Base-by-base conservation (phyloP, 2,113 vertebrate species). In the Campylomormyrus numenius region DNA sequence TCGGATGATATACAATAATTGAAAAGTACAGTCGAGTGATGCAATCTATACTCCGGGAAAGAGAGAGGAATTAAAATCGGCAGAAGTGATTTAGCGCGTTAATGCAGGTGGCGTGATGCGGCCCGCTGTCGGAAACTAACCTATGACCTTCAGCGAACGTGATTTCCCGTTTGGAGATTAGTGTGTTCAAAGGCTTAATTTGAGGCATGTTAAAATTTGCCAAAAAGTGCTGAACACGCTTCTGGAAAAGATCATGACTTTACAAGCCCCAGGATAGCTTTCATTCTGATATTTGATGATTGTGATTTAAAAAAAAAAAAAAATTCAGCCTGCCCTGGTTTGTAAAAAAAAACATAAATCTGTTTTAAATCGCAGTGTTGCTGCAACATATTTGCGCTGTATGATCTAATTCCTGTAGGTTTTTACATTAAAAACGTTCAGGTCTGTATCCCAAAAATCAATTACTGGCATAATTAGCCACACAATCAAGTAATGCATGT, bases 101-200 rank as follows among this genome's bases (percentile, higher is more conserved):
- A 70, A 70, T 35, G 39, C 87, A 90, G 86, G 3, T 39, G 11
- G 48, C 8, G 42, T 84, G 74, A 85, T n/a, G 87, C 45, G 62
- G n/a, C 52, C 70, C 42, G 58, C 88, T 35, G 35, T 62, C 52
- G 17, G 42, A 85, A 49, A 66, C 53, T 88, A 90, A 90, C 87
- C 87, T 88, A 31, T 62, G 48, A 85, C 39, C 87, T 85, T 84
- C 58, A 46, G 87, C 83, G 87, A 90, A 80, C 10, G 49, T 53
- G 39, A 58, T 52, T 74, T 80, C 86, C 46, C n/a, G 11, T 84
- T 58, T 24, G 52, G 84, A 46, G 50, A 58, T 84, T 83, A 45
- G 24, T 88, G 24, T 88, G 88, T 88, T 88, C 49, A 84, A 88
- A 88, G 35, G n/a, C 86, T 90, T 90, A 19, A 74, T 90, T 21